These are phyloP conservation scores for Tetramorium simillimum DNA, from an alignment of 1,140 invertebrate genomes.

Conservation along the genomic window DNA sequence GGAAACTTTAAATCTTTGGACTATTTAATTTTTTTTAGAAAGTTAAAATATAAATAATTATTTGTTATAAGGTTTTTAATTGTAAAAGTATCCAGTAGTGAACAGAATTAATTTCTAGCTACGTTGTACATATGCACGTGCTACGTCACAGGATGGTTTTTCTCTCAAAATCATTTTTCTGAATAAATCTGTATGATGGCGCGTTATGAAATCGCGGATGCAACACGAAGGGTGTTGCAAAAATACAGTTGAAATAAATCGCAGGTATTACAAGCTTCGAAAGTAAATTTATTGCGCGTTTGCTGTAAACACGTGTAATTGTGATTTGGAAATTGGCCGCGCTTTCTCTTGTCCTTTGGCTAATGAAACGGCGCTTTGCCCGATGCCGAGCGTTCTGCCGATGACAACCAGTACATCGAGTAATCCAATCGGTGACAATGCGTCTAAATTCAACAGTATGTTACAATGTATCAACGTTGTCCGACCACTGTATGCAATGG, in stretches of 20 bases:
- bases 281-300: conserved; percentile 14
- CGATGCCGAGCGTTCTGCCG: background rate
- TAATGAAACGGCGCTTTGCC: background rate
- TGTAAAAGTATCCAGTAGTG: background rate
- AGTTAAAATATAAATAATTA: background rate
- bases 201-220: conserved; percentile 21
- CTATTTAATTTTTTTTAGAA: background rate
- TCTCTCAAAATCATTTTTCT: conserved; percentile 7
- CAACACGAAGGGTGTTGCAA: background rate
- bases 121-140: background rate
- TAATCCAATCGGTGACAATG: conserved; percentile 6
- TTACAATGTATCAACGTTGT: conserved; percentile 14
- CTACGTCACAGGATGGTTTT: background rate
- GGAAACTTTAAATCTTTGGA: background rate
- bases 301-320: conserved; percentile 36
- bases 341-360: conserved; percentile 25
- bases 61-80: background rate
- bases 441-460: conserved; percentile 18
- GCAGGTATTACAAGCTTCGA: background rate
- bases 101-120: conserved; percentile 11
- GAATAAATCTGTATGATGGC: background rate
- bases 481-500: background rate
- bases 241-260: conserved; percentile 10
- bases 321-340: conserved; percentile 24
- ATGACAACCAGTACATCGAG: conserved; percentile 1